These are phyloP conservation scores for Cyclophora punctaria DNA, from an alignment of 2,888 invertebrate species.

Conservation along the genomic window DNA sequence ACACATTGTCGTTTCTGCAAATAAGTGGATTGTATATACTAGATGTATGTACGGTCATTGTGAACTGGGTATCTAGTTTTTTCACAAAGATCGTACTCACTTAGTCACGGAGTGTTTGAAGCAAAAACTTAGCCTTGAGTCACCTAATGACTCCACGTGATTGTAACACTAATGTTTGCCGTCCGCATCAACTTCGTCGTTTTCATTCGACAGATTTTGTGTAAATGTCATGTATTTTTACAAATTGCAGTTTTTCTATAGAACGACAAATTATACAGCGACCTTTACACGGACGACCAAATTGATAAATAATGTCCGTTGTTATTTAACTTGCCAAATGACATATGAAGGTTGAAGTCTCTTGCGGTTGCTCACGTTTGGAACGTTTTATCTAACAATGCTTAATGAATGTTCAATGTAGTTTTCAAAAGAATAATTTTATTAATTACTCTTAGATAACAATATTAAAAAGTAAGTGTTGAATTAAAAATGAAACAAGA, in stretches of 20 bases:
- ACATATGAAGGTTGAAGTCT: too few relatives aligned
- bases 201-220: constrained; percentile 5
- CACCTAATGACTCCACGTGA: constrained; percentile 49
- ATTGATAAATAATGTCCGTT: neutral
- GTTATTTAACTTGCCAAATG: neutral
- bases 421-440: too few relatives aligned
- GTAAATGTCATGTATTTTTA: too few relatives aligned
- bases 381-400: too few relatives aligned
- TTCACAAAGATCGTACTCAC: constrained; percentile 21
- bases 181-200: constrained; percentile 33
- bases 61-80: constrained; percentile 4
- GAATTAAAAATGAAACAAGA: too few relatives aligned
- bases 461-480: too few relatives aligned
- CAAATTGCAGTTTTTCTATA: neutral
- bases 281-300: neutral
- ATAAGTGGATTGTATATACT: constrained; percentile 1
- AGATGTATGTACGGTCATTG: constrained; percentile 13
- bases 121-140: constrained; percentile 64
- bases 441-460: too few relatives aligned
- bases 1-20: too few relatives aligned
- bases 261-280: neutral
- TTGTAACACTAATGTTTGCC: constrained; percentile 44
- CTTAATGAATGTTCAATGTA: too few relatives aligned
- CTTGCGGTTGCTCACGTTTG: too few relatives aligned
- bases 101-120: constrained; percentile 50